Evolutionary conservation across 2,797 vertebrate genomes (phyloP).

Genomic region (Arctocebus calabarensis): DNA sequence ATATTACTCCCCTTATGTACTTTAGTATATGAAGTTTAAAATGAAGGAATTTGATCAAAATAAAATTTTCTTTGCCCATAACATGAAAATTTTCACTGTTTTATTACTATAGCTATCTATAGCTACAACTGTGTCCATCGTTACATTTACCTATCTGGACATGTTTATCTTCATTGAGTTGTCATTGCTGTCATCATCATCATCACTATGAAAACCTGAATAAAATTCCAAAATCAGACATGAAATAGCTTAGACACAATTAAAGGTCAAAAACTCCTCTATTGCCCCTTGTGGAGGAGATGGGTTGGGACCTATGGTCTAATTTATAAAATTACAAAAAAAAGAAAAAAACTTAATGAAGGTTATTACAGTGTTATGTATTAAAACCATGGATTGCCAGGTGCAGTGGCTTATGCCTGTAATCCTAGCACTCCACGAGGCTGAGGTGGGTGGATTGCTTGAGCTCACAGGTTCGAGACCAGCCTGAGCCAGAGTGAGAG

Average conservation of each 20-base stretch:
- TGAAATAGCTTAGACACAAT: not conserved
- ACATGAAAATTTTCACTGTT: not conserved
- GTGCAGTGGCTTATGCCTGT: too few species aligned
- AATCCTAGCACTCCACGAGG: too few species aligned
- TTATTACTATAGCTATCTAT: not conserved
- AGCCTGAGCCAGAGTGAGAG: too few species aligned
- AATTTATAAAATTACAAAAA: not conserved
- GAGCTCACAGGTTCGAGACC: too few species aligned
- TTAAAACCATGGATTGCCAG: not conserved
- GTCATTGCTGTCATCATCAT: not conserved
- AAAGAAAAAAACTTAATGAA: not conserved
- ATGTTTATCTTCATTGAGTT: not conserved
- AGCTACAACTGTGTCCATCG: not conserved
- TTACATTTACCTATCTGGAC: not conserved
- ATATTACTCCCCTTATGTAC: not conserved
- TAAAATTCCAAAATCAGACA: not conserved
- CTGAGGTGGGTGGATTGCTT: too few species aligned
- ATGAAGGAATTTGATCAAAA: not conserved
- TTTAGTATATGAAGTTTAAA: constrained; percentile 5
- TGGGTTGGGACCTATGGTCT: not conserved
- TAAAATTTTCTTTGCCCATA: not conserved
- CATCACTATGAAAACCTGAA: not conserved
- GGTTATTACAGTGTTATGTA: not conserved
- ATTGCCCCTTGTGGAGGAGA: not conserved
- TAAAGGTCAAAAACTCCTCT: not conserved